Conservation (phyloP, 2,113 vertebrate genomes). For the Triplophysa tibetana region DNA sequence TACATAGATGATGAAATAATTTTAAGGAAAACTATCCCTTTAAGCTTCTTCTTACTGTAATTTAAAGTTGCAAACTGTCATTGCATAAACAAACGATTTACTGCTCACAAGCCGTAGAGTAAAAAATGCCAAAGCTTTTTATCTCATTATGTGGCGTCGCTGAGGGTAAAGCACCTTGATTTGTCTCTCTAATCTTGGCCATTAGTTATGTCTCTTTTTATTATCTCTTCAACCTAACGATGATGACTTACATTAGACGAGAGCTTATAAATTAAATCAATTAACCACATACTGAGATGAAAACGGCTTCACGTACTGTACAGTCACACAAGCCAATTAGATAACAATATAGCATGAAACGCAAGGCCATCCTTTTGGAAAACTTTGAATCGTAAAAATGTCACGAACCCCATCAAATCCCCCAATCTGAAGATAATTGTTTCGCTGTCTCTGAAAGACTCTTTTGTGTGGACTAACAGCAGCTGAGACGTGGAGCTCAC, state of each 20-base stretch:
- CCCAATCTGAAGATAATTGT: conserved; percentile 15
- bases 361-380: conserved; percentile 2
- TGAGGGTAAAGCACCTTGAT: conserved; percentile 28
- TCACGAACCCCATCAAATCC: conserved; percentile 1
- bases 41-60: too few relatives aligned
- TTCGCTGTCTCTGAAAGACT: neutral
- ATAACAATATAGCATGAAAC: conserved; percentile 29
- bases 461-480: conserved; percentile 1
- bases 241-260: conserved; percentile 39
- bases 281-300: conserved; percentile 11
- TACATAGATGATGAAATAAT: too few relatives aligned
- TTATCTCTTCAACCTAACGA: conserved; percentile 33
- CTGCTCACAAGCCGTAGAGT: neutral
- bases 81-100: too few relatives aligned
- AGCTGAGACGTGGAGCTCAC: neutral
- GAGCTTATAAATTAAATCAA: conserved; percentile 41
- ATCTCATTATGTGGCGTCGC: conserved; percentile 10
- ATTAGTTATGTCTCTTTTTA: conserved; percentile 47
- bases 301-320: conserved; percentile 1
- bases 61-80: too few relatives aligned
- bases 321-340: conserved; percentile 25
- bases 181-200: conserved; percentile 26
- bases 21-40: too few relatives aligned
- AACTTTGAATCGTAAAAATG: neutral
- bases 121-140: conserved; percentile 7